Evolutionary conservation across 2,113 vertebrate genomes (phyloP).

Genomic region (Rattus norvegicus): DNA sequence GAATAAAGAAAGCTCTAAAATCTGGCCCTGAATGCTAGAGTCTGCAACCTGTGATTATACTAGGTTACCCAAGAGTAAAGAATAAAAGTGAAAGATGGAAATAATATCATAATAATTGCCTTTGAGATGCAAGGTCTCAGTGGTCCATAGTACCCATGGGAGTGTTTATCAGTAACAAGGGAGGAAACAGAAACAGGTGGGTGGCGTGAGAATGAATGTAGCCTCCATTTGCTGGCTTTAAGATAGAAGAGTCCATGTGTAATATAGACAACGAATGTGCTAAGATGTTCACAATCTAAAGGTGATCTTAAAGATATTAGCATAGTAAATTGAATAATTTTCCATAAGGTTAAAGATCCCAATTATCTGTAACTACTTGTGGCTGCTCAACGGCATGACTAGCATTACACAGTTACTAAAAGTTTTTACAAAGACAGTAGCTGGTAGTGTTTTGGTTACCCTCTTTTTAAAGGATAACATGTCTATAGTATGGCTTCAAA

Average conservation of each 20-base stretch:
- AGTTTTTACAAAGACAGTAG: background rate
- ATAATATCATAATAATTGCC: background rate
- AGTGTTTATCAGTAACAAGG: background rate
- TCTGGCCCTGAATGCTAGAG: accelerated
- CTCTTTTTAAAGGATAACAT: no score
- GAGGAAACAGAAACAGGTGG: background rate
- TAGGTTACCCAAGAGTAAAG: background rate
- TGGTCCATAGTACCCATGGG: background rate
- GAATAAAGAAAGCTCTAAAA: background rate
- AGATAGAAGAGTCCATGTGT: background rate
- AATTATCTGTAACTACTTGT: background rate
- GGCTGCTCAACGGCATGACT: background rate
- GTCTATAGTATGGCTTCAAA: background rate
- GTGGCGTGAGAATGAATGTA: accelerated
- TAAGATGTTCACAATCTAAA: background rate
- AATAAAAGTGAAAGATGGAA: background rate
- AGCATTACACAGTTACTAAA: background rate
- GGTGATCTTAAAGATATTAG: background rate
- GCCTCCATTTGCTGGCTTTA: background rate
- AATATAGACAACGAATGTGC: background rate
- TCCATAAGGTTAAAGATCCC: background rate
- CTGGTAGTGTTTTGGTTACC: no score
- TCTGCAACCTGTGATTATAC: background rate
- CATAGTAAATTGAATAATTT: background rate
- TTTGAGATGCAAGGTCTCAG: background rate